Evolutionary conservation across 2,797 vertebrate species (phyloP).

Genomic region (Pygocentrus nattereri): DNA sequence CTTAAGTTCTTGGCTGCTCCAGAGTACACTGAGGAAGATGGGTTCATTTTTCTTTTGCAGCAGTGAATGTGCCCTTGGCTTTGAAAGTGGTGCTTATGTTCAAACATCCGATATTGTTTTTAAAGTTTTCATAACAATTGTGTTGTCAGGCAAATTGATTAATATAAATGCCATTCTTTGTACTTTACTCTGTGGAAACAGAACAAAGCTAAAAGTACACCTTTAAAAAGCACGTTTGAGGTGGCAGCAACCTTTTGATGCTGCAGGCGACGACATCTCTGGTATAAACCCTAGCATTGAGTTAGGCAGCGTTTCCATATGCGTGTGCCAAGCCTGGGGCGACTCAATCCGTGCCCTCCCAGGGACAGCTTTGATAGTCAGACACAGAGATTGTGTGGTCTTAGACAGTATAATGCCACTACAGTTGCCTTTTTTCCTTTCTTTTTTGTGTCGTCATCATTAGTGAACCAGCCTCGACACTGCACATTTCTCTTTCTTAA

Average conservation of each 20-base stretch:
- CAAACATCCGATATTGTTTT: slow-evolving; percentile 5
- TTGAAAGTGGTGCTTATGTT: background rate
- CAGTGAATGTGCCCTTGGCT: background rate
- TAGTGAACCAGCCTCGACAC: background rate
- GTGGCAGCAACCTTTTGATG: slow-evolving; percentile 37
- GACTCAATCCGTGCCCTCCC: slow-evolving; percentile 47
- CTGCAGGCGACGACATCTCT: slow-evolving; percentile 47
- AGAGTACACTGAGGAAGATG: slow-evolving; percentile 4
- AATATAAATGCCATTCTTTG: slow-evolving; percentile 31
- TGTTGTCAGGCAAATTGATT: slow-evolving; percentile 24
- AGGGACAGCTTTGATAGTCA: slow-evolving; percentile 51
- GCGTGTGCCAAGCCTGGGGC: slow-evolving; percentile 48
- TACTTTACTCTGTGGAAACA: slow-evolving; percentile 37
- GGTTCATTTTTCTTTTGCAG: background rate
- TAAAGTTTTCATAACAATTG: background rate
- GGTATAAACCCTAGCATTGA: slow-evolving; percentile 44
- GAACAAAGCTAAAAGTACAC: slow-evolving; percentile 34
- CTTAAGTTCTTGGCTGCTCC: background rate
- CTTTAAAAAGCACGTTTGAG: slow-evolving; percentile 46
- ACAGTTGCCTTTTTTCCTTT: background rate
- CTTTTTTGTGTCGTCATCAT: background rate
- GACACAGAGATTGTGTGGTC: slow-evolving; percentile 52
- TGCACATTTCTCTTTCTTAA: slow-evolving; percentile 1
- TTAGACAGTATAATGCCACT: slow-evolving; percentile 28
- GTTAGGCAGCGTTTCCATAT: slow-evolving; percentile 44